phyloP scores from a whole-genome alignment of 2,113 vertebrate species.

The Salvelinus namaycush region DNA sequence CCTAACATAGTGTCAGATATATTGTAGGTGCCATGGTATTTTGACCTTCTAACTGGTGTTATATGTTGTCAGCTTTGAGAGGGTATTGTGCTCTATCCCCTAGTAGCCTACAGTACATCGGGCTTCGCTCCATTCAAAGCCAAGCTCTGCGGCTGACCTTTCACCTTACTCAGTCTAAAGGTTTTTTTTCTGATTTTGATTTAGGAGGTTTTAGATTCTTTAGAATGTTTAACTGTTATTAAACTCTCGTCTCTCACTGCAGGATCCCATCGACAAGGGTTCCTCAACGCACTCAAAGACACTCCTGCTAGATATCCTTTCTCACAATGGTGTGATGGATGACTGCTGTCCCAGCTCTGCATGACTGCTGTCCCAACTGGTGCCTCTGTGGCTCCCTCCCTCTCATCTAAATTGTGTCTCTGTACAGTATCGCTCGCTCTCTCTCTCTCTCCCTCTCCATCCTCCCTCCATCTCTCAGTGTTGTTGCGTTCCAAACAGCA shows the following conservation, averaged over 20 bases:
- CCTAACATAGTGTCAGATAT: too few relatives aligned
- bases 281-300: conserved; percentile 92
- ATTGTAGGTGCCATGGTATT: too few relatives aligned
- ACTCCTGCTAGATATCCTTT: conserved; percentile 99
- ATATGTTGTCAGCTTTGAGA: too few relatives aligned
- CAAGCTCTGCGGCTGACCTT: not conserved
- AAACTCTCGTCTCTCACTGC: conserved; percentile 56
- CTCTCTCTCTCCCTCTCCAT: too few relatives aligned
- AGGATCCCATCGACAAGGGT: conserved; percentile 86
- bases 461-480: not conserved
- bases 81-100: too few relatives aligned
- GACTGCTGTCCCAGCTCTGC: too few relatives aligned
- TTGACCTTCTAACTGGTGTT: too few relatives aligned
- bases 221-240: not conserved
- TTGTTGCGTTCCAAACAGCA: not conserved
- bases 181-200: too few relatives aligned
- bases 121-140: not conserved
- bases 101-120: not conserved
- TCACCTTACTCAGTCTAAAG: too few relatives aligned
- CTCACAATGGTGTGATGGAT: not conserved
- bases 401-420: not conserved
- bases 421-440: not conserved
- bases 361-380: not conserved
- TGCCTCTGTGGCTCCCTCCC: not conserved
- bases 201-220: not conserved